Percentiles rank a stretch among this genome's conserved stretches.
Evolutionary conservation across 2,797 vertebrate species (phyloP).

Genomic region (Sebastes diploproa): DNA sequence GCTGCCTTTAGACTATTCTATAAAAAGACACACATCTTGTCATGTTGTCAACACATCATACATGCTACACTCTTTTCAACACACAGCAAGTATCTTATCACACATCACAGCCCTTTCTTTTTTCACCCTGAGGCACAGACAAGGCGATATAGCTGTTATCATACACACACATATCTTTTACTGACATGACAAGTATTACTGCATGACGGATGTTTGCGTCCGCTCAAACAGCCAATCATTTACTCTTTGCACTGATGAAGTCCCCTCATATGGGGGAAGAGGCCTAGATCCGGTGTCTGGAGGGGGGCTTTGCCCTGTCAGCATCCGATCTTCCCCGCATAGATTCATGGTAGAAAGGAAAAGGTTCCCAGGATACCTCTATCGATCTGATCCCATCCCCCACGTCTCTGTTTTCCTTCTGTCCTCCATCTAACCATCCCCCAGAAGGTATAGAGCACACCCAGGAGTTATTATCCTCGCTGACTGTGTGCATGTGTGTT

Average conservation of each 20-base stretch:
- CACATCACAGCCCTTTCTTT: constrained; percentile 11
- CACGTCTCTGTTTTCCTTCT: constrained; percentile 7
- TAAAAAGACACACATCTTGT: constrained; percentile 25
- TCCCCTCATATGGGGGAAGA: constrained; percentile 2
- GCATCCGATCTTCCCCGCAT: constrained; percentile 47
- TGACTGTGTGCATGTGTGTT: constrained; percentile 6
- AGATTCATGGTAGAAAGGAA: constrained; percentile 58
- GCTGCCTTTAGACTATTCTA: not conserved
- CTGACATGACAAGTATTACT: constrained; percentile 27
- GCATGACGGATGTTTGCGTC: constrained; percentile 23
- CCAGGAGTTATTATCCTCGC: constrained; percentile 26
- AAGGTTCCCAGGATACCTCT: constrained; percentile 50
- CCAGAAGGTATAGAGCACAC: constrained; percentile 17
- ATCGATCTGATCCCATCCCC: constrained; percentile 60
- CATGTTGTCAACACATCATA: constrained; percentile 33
- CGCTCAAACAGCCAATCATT: constrained; percentile 42
- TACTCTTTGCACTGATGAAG: constrained; percentile 33
- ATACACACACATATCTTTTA: constrained; percentile 18
- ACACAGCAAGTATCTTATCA: constrained; percentile 30
- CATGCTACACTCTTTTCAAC: constrained; percentile 6
- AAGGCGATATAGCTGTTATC: constrained; percentile 29
- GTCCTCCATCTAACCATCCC: constrained; percentile 45
- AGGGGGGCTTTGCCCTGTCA: constrained; percentile 53
- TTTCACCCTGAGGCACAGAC: constrained; percentile 43
- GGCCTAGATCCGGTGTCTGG: constrained; percentile 14